These are phyloP conservation scores for Salarias fasciatus DNA, from an alignment of 2,797 vertebrate genomes.

Conservation along the genomic window DNA sequence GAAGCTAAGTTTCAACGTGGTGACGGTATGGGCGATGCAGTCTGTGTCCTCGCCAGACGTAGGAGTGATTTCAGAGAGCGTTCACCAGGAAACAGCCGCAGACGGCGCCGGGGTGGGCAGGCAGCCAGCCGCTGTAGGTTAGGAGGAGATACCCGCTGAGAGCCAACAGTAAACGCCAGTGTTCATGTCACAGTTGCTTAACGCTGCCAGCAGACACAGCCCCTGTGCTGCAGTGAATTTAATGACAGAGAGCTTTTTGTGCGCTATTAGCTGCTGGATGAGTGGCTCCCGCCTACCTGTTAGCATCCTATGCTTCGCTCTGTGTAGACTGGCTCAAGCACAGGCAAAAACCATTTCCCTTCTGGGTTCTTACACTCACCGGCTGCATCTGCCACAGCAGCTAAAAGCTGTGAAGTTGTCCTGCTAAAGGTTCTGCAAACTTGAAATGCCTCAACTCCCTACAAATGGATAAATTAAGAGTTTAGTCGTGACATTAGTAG, in stretches of 20 bases:
- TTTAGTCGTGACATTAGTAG: no score
- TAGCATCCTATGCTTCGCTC: constrained; percentile 24
- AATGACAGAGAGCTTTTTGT: constrained; percentile 50
- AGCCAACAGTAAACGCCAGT: constrained; percentile 59
- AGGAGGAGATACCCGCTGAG: constrained; percentile 46
- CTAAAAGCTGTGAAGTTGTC: no score
- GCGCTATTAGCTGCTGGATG: constrained; percentile 42
- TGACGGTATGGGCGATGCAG: constrained; percentile 1
- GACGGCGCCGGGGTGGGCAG: constrained; percentile 29
- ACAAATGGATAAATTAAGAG: no score
- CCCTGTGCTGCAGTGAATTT: constrained; percentile 42
- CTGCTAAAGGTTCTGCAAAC: no score
- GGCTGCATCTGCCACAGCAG: no score
- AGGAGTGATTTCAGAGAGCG: not conserved
- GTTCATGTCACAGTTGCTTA: constrained; percentile 46
- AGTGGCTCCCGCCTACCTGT: constrained; percentile 36
- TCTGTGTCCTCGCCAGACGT: constrained; percentile 1
- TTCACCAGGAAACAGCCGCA: constrained; percentile 14
- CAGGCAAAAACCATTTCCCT: not conserved
- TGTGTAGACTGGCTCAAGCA: constrained; percentile 11
- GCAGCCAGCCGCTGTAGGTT: constrained; percentile 48
- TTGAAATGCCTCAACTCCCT: no score
- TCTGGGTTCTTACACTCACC: no score
- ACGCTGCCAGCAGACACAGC: constrained; percentile 44
- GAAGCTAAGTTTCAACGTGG: not conserved